A percentile compares a stretch with the other conserved stretches of the same genome.
Evolutionary conservation across 2,797 vertebrate species (phyloP).

Genomic region (Nyctalus aviator): DNA sequence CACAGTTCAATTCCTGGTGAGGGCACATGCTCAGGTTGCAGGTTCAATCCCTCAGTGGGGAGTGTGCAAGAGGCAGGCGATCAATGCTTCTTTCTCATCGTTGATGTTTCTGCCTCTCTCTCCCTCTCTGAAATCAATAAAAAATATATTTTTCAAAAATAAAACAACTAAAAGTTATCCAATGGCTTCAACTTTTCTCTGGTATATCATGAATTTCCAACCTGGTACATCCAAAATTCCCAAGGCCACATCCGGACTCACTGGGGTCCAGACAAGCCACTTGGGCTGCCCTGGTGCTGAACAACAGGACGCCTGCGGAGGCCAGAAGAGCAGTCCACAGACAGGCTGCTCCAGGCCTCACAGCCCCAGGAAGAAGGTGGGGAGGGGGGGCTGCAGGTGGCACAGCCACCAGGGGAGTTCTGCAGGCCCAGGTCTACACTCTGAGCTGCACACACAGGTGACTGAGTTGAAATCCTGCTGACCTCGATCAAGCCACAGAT

Average conservation of each 20-base stretch:
- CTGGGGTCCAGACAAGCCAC: not conserved
- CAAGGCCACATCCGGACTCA: not conserved
- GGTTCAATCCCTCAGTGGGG: no score
- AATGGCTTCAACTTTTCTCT: not conserved
- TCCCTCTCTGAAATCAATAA: no score
- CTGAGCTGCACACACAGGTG: not conserved
- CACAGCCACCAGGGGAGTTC: not conserved
- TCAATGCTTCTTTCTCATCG: no score
- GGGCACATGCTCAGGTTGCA: no score
- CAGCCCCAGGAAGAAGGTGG: no score
- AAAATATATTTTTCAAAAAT: not conserved
- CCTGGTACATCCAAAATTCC: not conserved
- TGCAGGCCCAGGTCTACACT: not conserved
- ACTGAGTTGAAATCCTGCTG: not conserved
- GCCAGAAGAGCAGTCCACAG: no score
- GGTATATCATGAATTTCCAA: not conserved
- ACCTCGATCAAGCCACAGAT: not conserved
- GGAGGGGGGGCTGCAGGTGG: fast-evolving
- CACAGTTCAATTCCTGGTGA: no score
- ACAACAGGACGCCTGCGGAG: not conserved
- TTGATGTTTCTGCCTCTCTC: no score
- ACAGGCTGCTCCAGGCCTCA: not conserved
- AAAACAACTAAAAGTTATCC: not conserved
- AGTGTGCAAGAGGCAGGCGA: no score
- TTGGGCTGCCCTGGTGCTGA: not conserved